Evolutionary conservation across 2,888 invertebrate genomes (phyloP).

Genomic region (Dione vanillae): DNA sequence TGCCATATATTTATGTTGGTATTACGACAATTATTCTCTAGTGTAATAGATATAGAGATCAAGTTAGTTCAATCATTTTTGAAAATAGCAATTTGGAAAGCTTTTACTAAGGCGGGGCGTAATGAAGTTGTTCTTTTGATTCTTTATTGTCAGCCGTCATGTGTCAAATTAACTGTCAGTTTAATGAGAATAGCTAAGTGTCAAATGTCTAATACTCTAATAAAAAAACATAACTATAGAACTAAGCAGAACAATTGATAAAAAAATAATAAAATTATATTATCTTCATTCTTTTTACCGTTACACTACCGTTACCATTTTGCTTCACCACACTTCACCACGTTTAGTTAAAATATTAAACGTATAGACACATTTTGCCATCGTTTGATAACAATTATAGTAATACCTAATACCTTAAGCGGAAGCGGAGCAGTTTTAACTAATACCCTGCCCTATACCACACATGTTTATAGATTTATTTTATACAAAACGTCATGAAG

Average conservation of each 20-base stretch:
- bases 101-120: constrained; percentile 43
- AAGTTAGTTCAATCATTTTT: constrained; percentile 25
- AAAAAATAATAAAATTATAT: too few relatives aligned
- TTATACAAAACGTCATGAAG: background rate
- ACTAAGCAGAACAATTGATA: too few relatives aligned
- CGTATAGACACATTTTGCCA: too few relatives aligned
- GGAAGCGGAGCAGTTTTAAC: too few relatives aligned
- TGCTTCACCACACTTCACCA: too few relatives aligned
- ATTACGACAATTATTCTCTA: constrained; percentile 36
- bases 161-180: constrained; percentile 7
- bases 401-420: too few relatives aligned
- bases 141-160: constrained; percentile 47
- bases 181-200: background rate
- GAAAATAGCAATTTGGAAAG: constrained; percentile 11
- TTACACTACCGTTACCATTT: too few relatives aligned
- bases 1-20: constrained; percentile 41
- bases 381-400: too few relatives aligned
- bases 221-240: background rate
- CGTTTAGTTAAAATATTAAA: too few relatives aligned
- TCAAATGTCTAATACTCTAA: background rate
- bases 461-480: background rate
- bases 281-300: too few relatives aligned
- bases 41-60: constrained; percentile 25
- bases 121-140: constrained; percentile 48
- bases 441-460: too few relatives aligned